Evolutionary conservation across 1,140 invertebrate species (phyloP).

Genomic region (Drosophila repletoides): DNA sequence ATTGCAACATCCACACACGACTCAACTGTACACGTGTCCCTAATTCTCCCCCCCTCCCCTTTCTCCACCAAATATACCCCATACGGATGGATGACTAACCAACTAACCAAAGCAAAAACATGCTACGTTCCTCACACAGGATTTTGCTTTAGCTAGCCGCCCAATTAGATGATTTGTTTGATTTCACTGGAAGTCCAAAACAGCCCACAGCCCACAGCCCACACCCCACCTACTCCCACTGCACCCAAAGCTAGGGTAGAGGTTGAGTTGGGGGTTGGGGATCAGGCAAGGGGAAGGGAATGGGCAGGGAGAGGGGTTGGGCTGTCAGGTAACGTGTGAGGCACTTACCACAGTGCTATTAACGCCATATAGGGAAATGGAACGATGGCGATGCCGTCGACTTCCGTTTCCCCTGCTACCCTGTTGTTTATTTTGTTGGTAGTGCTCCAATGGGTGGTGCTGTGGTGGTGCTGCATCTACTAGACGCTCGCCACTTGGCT

Average conservation of each 20-base stretch:
- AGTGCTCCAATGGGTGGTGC: conserved; percentile 34
- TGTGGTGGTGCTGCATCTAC: conserved; percentile 25
- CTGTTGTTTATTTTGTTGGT: conserved; percentile 49
- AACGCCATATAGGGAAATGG: conserved; percentile 71
- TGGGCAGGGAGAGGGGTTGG: neutral
- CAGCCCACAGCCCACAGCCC: neutral
- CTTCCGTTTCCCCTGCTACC: conserved; percentile 56
- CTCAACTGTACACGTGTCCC: conserved; percentile 4
- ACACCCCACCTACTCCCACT: neutral
- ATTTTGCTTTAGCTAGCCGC: conserved; percentile 46
- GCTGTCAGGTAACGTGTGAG: conserved; percentile 2
- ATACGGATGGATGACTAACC: conserved; percentile 43
- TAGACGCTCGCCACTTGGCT: conserved; percentile 36
- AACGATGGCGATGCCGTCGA: conserved; percentile 61
- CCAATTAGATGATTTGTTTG: conserved; percentile 75
- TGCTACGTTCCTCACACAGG: conserved; percentile 16
- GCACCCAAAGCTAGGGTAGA: neutral
- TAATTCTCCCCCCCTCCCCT: neutral
- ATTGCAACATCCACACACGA: neutral
- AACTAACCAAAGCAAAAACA: conserved; percentile 7
- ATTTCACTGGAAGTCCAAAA: conserved; percentile 53
- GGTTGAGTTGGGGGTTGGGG: neutral
- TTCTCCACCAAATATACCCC: neutral
- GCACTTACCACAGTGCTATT: conserved; percentile 78
- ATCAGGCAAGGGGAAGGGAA: neutral